Evolutionary conservation across 2,888 invertebrate genomes (phyloP).

Genomic region (Ectemnius lituratus): DNA sequence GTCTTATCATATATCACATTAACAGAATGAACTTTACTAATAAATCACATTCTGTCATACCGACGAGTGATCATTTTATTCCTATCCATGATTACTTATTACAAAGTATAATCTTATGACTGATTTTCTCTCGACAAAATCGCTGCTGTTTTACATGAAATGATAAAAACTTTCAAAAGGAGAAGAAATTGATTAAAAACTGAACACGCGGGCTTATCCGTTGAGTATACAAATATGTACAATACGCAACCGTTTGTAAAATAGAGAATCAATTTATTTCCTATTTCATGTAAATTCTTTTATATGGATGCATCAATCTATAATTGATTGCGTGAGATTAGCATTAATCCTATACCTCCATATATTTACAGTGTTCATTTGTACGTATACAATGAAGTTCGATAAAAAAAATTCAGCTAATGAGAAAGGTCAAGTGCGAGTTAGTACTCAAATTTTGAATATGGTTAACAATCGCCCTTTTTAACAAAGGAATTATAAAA

Average conservation of each 20-base stretch:
- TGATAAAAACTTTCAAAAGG: not conserved
- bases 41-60: too few species aligned
- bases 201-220: not conserved
- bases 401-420: constrained; percentile 5
- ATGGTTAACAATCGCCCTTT: too few species aligned
- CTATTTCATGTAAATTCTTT: not conserved
- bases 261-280: constrained; percentile 20
- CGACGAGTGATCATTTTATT: constrained; percentile 1
- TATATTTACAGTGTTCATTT: constrained; percentile 43
- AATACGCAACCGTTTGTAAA: constrained; percentile 30
- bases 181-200: not conserved
- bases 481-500: too few species aligned
- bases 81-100: constrained; percentile 1
- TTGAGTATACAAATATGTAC: not conserved
- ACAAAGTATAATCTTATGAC: not conserved
- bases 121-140: too few species aligned
- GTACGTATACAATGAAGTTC: constrained; percentile 13
- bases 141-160: not conserved
- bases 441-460: constrained; percentile 26
- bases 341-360: not conserved
- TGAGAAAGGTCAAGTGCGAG: constrained; percentile 7
- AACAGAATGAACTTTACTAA: too few species aligned
- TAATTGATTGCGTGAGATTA: not conserved
- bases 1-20: too few species aligned
- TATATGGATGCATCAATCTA: not conserved